These are phyloP conservation scores for Clarias magur DNA, from an alignment of 2,113 vertebrate genomes.

Conservation along the genomic window DNA sequence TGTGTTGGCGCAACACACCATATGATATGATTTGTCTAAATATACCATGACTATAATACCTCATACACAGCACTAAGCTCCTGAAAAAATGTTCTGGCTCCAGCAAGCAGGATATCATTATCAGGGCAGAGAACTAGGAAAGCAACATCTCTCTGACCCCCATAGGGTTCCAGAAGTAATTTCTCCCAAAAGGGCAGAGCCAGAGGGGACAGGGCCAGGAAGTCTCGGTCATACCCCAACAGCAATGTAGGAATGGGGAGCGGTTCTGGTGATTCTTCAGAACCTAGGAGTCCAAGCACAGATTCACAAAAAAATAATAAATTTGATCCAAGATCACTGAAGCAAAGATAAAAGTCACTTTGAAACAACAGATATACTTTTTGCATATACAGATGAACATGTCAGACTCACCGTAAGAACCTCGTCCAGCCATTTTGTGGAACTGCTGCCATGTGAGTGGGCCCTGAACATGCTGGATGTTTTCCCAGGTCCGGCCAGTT, in stretches of 20 bases:
- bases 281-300: constrained; percentile 69
- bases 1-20: background rate
- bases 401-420: constrained; percentile 85
- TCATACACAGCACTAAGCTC: constrained; percentile 97
- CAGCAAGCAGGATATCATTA: constrained; percentile 87
- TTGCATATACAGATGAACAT: background rate
- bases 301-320: background rate
- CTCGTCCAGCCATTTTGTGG: constrained; percentile 97
- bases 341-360: background rate
- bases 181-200: constrained; percentile 98
- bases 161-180: constrained; percentile 91
- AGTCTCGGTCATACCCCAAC: constrained; percentile 96
- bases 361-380: background rate
- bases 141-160: constrained; percentile 90
- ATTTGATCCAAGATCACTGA: background rate
- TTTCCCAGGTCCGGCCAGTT: constrained; percentile 95
- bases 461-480: constrained; percentile 97
- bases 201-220: constrained; percentile 92
- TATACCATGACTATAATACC: constrained; percentile 66
- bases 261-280: constrained; percentile 95
- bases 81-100: constrained; percentile 91
- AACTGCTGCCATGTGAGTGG: constrained; percentile 99
- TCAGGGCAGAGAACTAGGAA: constrained; percentile 96
- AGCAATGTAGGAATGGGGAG: constrained; percentile 90
- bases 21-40: background rate